Base-by-base conservation (phyloP, 1,140 invertebrate genomes). In the Drosophila albomicans region DNA sequence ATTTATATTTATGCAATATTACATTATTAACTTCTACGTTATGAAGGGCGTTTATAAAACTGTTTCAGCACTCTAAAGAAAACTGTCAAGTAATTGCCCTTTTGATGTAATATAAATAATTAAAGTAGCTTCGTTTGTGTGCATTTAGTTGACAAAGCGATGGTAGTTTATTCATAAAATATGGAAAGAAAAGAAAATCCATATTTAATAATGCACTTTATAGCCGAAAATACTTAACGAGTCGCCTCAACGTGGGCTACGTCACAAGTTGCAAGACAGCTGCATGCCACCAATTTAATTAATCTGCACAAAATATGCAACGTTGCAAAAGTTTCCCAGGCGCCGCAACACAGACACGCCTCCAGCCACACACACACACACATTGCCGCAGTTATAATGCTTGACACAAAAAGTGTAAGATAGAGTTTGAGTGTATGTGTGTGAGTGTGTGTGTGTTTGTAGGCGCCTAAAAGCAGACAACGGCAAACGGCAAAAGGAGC, bases 251-350 rank as follows among this genome's bases (percentile, higher is more conserved):
- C 7, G 38, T 61, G 5, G 45, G 16, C 46, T 16, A 20, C 16
- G 15, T 10, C 41, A 13, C 16, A 54, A 56, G 41, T 48, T 54
- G 69, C 82, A 38, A 41, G 56, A 13, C 79, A 63, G 56, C 66
- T 77, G 62, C 68, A 62, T 88, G 82, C 82, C 72, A 77, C 77
- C 84, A 87, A 87, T 87, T 87, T 87, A 87, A 87, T 87, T 87
- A 87, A 87, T 87, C 84, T 80, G 84, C 84, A 79, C 84, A 88
- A 88, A 87, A 88, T 87, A 84, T 88, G 84, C 84, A 87, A 84
- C 77, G 82, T 62, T 82, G 82, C 82, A 88, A 88, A 86, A 88
- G 72, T 88, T 87, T 87, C 69, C 77, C 80, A 80, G 67, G 49
- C 75, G 75, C 45, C 77, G 58, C 38, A 63, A 45, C 52, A 80